Evolutionary conservation across 1,140 invertebrate genomes (phyloP), one percentile per base, ranked within the genome.

Genomic region (Drosophila gunungcola): DNA sequence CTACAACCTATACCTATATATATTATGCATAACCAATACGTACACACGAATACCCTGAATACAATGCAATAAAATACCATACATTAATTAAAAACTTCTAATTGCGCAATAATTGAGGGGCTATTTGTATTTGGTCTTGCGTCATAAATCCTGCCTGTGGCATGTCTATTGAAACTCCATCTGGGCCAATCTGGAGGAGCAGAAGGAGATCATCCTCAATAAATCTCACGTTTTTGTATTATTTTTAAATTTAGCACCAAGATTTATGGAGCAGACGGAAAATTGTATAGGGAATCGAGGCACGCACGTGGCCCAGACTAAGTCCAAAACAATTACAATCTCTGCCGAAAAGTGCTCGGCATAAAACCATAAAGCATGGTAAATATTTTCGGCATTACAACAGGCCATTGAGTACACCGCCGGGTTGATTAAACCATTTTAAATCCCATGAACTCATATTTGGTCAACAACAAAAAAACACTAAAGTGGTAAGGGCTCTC

Each of bases 381-480:
- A 81, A 74, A 86, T 81, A 68, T 73, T 69, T 85, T 55, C 10
- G 58, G 41, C 51, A 61, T 64, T 63, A 43, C n/a, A 39, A 12
- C 12, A 3, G 21, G 21, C 12, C 13, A 29, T 4, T 4, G 46
- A 11, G 49, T 34, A n/a, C 32, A 5, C 12, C 13, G 32, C 1
- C 39, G 46, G 70, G 81, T 85, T 79, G 79, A 86, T 86, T 86
- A 88, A 86, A 82, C 70, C 75, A 79, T 86, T 86, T 86, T 75
- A 86, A 86, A 88, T 79, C 80, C 78, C 80, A 70, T 73, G 65
- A 72, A 72, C 68, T 70, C 65, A 49, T 70, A 72, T 72, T 72
- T 72, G 68, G 68, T 16, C 64, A 88, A 75, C 70, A 82, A 81
- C 51, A 86, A 58, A 86, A 58, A 57, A 72, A 48, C 74, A 72